Evolutionary conservation across 2,797 vertebrate genomes (phyloP).

Genomic region (Betta splendens): DNA sequence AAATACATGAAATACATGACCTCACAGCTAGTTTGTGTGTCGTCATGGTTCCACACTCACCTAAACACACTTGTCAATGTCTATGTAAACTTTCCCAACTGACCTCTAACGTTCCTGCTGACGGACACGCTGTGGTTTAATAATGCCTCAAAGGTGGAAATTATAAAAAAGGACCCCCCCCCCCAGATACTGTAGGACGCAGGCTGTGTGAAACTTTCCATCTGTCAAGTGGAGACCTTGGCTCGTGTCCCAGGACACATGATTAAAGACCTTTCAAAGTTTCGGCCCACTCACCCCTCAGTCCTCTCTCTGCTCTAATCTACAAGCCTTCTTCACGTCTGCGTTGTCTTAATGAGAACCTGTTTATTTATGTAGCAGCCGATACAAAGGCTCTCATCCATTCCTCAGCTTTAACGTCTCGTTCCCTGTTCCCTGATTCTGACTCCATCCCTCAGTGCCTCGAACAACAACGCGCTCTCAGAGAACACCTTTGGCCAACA

Average conservation of each 20-base stretch:
- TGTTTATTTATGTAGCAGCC: conserved; percentile 32
- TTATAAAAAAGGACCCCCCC: too few species aligned
- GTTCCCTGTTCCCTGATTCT: conserved; percentile 43
- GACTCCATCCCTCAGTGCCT: conserved; percentile 44
- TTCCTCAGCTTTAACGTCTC: conserved; percentile 61
- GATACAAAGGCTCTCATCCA: conserved; percentile 47
- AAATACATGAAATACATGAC: conserved; percentile 1
- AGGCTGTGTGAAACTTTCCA: conserved; percentile 22
- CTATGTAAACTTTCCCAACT: background rate
- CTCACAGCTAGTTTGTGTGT: background rate
- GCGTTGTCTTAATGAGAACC: conserved; percentile 38
- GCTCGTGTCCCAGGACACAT: conserved; percentile 38
- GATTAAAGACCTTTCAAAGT: conserved; percentile 55
- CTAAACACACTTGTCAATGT: background rate
- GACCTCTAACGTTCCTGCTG: background rate
- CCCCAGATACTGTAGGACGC: conserved; percentile 5
- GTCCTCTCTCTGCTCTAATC: conserved; percentile 29
- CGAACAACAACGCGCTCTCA: conserved; percentile 47
- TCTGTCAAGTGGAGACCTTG: conserved; percentile 30
- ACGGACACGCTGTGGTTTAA: background rate
- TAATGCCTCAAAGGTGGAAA: too few species aligned
- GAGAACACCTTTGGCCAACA: conserved; percentile 21
- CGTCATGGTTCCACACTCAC: background rate
- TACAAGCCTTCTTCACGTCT: conserved; percentile 33
- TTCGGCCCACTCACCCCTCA: conserved; percentile 33